phyloP scores from a whole-genome alignment of 2,888 invertebrate genomes.

The Onthophagus sagittarius region DNA sequence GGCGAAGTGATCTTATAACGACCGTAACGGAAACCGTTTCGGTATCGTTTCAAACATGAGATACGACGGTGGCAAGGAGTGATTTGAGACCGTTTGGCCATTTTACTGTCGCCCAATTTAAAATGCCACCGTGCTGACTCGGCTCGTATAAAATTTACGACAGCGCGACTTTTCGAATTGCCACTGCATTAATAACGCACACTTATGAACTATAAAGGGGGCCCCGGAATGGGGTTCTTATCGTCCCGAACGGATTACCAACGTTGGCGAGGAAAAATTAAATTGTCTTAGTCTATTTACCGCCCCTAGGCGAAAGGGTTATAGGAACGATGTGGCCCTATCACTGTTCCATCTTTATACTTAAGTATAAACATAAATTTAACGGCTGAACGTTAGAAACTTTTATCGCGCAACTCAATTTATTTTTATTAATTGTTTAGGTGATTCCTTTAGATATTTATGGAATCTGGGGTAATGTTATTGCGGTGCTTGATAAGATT shows the following conservation, averaged over 20 bases:
- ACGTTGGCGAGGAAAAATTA: conserved; percentile 9
- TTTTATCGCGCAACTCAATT: neutral
- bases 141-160: conserved; percentile 19
- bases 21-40: neutral
- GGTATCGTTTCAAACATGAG: conserved; percentile 13
- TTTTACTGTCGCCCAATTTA: conserved; percentile 24
- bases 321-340: neutral
- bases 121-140: conserved; percentile 20
- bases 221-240: conserved; percentile 10
- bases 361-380: neutral
- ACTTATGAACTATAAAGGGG: conserved; percentile 19
- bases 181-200: conserved; percentile 16
- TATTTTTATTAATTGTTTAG: neutral
- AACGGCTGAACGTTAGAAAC: neutral
- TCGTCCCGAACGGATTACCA: conserved; percentile 12
- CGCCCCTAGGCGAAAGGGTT: neutral
- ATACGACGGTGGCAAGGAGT: conserved; percentile 15
- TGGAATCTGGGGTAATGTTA: neutral
- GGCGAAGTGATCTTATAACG: neutral
- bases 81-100: conserved; percentile 23
- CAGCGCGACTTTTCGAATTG: conserved; percentile 16
- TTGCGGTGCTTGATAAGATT: neutral
- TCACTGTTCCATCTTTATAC: neutral
- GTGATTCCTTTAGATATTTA: neutral
- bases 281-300: conserved; percentile 12